These are phyloP conservation scores for Arenicola marina DNA, from an alignment of 2,888 invertebrate genomes.

Conservation along the genomic window DNA sequence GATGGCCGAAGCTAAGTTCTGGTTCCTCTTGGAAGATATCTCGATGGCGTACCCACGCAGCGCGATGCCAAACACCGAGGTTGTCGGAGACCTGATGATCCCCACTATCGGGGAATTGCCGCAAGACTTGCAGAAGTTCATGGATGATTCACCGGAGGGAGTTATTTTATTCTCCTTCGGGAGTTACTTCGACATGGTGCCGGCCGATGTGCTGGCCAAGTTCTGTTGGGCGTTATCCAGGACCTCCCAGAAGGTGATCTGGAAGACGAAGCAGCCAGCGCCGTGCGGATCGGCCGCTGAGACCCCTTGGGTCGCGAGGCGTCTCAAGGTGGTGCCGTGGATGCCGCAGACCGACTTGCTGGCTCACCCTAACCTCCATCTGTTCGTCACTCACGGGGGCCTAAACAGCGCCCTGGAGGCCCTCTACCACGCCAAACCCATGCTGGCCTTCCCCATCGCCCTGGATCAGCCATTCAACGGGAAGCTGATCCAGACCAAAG, in stretches of 20 bases:
- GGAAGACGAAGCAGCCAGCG: not conserved
- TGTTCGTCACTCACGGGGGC: conserved; percentile 1
- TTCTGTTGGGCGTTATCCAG: conserved; percentile 7
- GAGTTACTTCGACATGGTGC: conserved; percentile 7
- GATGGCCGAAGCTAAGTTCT: not conserved
- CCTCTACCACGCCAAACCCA: not conserved
- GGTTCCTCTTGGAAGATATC: not conserved
- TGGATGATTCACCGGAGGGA: conserved; percentile 6
- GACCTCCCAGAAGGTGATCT: not conserved
- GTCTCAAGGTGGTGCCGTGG: not conserved
- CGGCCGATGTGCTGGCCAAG: not conserved
- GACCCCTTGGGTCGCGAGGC: too few relatives aligned
- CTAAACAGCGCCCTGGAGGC: not conserved
- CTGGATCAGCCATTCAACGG: conserved; percentile 10
- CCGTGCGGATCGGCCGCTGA: too few relatives aligned
- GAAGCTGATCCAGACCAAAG: not conserved
- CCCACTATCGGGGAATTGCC: not conserved
- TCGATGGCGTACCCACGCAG: not conserved
- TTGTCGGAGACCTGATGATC: not conserved
- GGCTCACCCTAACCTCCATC: not conserved
- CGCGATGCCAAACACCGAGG: not conserved
- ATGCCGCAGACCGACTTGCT: conserved; percentile 3
- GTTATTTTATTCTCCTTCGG: conserved; percentile 11
- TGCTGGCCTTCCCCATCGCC: not conserved
- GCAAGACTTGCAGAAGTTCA: conserved; percentile 3